These are phyloP conservation scores for Pachyuromys duprasi DNA, from an alignment of 2,797 vertebrate genomes.

Conservation along the genomic window DNA sequence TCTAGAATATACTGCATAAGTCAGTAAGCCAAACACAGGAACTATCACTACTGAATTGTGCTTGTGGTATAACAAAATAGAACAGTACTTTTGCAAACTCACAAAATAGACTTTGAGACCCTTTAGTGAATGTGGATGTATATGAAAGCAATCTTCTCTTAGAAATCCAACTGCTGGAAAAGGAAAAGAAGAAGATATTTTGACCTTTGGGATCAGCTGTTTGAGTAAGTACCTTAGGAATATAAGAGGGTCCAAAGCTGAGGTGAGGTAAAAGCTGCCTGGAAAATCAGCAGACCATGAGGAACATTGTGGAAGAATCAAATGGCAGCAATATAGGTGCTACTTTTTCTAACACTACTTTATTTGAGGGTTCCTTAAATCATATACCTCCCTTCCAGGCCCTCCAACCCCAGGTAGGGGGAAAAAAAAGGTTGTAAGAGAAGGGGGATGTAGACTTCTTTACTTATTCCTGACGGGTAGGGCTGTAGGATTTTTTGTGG, in stretches of 20 bases:
- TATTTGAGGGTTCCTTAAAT: too few relatives aligned
- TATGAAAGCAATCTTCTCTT: neutral
- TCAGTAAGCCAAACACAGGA: neutral
- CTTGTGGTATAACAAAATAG: neutral
- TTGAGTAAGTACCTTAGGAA: neutral
- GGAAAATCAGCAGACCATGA: neutral
- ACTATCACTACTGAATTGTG: neutral
- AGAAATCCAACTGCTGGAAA: slow-evolving; percentile 5
- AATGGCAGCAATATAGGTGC: neutral
- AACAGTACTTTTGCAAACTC: neutral
- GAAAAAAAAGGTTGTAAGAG: too few relatives aligned
- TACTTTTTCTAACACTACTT: too few relatives aligned
- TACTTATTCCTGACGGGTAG: too few relatives aligned
- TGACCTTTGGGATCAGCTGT: neutral
- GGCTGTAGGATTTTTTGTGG: too few relatives aligned
- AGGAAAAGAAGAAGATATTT: neutral
- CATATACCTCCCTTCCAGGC: too few relatives aligned
- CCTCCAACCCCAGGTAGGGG: too few relatives aligned
- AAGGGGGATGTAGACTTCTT: too few relatives aligned
- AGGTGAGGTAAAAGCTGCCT: neutral
- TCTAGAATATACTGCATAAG: slow-evolving; percentile 32
- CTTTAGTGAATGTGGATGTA: neutral
- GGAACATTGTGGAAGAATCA: neutral
- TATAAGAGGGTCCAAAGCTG: neutral
- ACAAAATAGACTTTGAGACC: neutral